Conservation (phyloP, 2,797 vertebrate species). For the Phoebastria nigripes region DNA sequence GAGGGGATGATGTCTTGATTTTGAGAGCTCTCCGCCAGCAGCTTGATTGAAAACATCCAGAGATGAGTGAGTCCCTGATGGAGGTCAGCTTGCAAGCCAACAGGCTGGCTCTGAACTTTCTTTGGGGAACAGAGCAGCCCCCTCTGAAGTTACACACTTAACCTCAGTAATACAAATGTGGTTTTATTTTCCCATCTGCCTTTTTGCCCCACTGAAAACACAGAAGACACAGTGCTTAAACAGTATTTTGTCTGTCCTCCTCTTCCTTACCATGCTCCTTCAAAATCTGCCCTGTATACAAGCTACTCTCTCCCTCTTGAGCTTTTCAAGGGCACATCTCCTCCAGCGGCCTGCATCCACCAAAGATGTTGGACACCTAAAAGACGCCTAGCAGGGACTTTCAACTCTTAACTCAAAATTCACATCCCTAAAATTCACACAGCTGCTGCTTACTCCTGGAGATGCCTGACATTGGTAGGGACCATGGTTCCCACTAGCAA, state of each 20-base stretch:
- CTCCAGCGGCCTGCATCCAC: not conserved
- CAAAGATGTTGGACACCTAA: not conserved
- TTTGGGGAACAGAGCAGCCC: not conserved
- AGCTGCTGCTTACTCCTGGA: not conserved
- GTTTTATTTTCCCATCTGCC: not conserved
- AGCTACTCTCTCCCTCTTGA: not conserved
- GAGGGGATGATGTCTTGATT: not conserved
- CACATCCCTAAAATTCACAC: not conserved
- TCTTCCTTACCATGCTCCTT: not conserved
- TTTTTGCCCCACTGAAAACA: not conserved
- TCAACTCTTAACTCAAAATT: not conserved
- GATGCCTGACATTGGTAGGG: not conserved
- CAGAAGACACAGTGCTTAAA: not conserved
- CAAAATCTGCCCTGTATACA: not conserved
- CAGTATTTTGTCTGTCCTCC: not conserved
- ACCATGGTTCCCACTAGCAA: not conserved
- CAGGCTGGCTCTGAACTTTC: not conserved
- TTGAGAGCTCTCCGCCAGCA: not conserved
- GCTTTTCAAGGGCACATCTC: not conserved
- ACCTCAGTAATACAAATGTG: not conserved
- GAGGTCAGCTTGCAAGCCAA: not conserved
- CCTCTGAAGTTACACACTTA: not conserved
- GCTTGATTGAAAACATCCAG: not conserved
- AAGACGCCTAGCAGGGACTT: not conserved
- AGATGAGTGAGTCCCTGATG: not conserved